A percentile compares a stretch with the other conserved stretches of the same genome.
phyloP scores from a whole-genome alignment of 2,888 invertebrate species.

The Scaptomyza cyrtandrae region DNA sequence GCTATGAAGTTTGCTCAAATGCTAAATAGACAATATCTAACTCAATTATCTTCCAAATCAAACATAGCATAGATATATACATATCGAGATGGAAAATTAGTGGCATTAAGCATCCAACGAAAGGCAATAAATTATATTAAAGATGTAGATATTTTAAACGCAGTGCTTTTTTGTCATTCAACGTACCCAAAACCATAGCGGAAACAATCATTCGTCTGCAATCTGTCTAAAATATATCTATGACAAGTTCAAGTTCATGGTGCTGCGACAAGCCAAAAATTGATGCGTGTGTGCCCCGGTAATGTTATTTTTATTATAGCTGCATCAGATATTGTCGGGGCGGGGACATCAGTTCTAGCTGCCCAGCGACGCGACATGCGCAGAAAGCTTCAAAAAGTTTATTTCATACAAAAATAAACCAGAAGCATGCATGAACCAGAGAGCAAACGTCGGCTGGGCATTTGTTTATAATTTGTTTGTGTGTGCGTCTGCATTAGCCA shows the following conservation, averaged over 20 bases:
- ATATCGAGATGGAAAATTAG: slow-evolving; percentile 63
- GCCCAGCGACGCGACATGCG: slow-evolving; percentile 52
- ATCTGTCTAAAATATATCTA: slow-evolving; percentile 42
- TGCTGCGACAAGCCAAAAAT: slow-evolving; percentile 49
- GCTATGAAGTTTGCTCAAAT: slow-evolving; percentile 61
- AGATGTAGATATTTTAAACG: slow-evolving; percentile 43
- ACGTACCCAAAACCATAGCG: slow-evolving; percentile 21
- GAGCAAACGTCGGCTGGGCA: slow-evolving; percentile 5
- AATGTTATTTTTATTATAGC: slow-evolving; percentile 71
- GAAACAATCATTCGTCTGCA: slow-evolving; percentile 51
- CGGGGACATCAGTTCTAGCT: slow-evolving; percentile 15
- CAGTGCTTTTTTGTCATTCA: slow-evolving; percentile 5
- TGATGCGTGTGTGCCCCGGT: slow-evolving; percentile 56
- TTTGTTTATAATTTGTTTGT: slow-evolving; percentile 15
- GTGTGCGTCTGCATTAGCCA: slow-evolving; percentile 5
- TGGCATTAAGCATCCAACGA: slow-evolving; percentile 64
- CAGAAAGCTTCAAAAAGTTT: slow-evolving; percentile 6
- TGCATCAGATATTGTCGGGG: slow-evolving; percentile 47
- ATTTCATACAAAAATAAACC: slow-evolving; percentile 54
- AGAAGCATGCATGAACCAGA: neutral
- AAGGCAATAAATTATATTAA: slow-evolving; percentile 69
- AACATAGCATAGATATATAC: slow-evolving; percentile 67
- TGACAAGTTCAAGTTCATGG: slow-evolving; percentile 83
- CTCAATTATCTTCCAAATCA: slow-evolving; percentile 71
- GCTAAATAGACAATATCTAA: slow-evolving; percentile 60